A percentile compares a stretch with the other conserved stretches of the same genome.
phyloP scores from a whole-genome alignment of 2,888 invertebrate species.

The Sminthurinus aureus region DNA sequence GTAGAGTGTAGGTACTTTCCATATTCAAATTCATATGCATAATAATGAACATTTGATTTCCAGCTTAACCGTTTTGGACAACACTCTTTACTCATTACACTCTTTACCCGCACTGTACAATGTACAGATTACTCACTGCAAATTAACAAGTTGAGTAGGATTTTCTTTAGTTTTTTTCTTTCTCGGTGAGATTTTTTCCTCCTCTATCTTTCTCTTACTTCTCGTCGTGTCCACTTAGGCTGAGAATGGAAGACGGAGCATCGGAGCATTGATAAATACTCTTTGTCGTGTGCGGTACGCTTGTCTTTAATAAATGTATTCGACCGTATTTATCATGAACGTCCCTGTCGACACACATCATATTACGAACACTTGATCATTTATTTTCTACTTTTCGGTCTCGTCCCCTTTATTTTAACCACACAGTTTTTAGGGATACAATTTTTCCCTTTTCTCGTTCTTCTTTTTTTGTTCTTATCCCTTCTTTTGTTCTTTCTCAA shows the following conservation, averaged over 20 bases:
- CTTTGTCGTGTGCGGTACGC: constrained; percentile 41
- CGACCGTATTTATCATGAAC: constrained; percentile 37
- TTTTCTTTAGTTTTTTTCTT: constrained; percentile 6
- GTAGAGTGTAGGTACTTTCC: too few relatives aligned
- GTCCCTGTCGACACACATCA: constrained; percentile 49
- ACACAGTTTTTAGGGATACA: not conserved
- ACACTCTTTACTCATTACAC: too few relatives aligned
- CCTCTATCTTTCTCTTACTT: not conserved
- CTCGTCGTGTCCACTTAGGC: not conserved
- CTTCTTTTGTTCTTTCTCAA: not conserved
- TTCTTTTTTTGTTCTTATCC: too few relatives aligned
- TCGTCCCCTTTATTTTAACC: constrained; percentile 7
- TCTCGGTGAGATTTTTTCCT: not conserved
- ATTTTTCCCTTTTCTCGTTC: not conserved
- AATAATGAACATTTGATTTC: not conserved
- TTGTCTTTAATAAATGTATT: constrained; percentile 44
- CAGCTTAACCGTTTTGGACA: not conserved
- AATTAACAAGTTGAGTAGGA: constrained; percentile 33
- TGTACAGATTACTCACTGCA: constrained; percentile 38
- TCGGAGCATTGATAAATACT: constrained; percentile 39
- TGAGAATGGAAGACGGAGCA: not conserved
- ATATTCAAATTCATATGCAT: too few relatives aligned
- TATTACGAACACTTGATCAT: constrained; percentile 45
- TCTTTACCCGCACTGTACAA: not conserved
- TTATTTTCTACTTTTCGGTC: constrained; percentile 36